A percentile compares a stretch with the other conserved stretches of the same genome.
Conservation (phyloP, 2,113 vertebrate genomes). For the Ciconia maguari region DNA sequence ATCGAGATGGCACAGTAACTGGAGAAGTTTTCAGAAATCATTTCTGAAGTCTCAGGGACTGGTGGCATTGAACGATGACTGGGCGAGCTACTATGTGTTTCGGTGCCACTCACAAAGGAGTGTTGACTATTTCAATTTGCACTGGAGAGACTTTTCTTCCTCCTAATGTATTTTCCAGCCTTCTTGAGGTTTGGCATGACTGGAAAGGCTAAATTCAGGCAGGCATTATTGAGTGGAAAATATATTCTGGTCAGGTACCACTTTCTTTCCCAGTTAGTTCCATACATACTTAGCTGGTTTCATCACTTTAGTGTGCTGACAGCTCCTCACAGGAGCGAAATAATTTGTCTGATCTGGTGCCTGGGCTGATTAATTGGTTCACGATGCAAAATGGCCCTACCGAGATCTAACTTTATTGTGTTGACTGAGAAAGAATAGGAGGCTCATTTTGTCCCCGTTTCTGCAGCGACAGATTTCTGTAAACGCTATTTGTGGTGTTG, state of each 20-base stretch:
- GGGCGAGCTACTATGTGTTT: not conserved
- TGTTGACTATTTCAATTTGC: not conserved
- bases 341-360: slow-evolving; percentile 30
- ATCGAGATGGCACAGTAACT: not conserved
- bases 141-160: not conserved
- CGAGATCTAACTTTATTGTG: not conserved
- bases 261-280: slow-evolving; percentile 23
- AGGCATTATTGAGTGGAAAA: not conserved
- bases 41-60: not conserved
- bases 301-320: slow-evolving; percentile 23
- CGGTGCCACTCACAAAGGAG: not conserved
- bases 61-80: not conserved
- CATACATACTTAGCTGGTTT: slow-evolving; percentile 20
- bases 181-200: not conserved
- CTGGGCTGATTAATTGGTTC: slow-evolving; percentile 39
- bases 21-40: not conserved
- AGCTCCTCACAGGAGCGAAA: not conserved
- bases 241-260: slow-evolving; percentile 19
- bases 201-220: not conserved
- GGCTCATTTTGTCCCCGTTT: not conserved
- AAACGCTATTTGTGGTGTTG: not conserved
- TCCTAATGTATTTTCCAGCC: not conserved
- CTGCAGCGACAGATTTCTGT: not conserved
- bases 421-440: not conserved
- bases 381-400: slow-evolving; percentile 30